Evolutionary conservation across 2,113 vertebrate genomes (phyloP), one percentile per base, ranked within the genome.

Genomic region (Nettapus auritus): DNA sequence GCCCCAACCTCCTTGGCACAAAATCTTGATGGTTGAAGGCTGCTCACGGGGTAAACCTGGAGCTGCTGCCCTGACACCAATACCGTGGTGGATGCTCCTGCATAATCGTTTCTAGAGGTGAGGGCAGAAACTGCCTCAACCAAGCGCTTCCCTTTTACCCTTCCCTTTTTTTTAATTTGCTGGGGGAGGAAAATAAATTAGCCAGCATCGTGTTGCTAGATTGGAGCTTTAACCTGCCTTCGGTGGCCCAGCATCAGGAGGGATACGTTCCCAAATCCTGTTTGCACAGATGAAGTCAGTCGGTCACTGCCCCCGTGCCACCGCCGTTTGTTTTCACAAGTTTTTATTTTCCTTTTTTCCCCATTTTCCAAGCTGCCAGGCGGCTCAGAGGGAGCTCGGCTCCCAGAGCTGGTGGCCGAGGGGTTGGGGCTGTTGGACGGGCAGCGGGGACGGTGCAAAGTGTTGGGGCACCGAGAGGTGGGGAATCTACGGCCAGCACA

Each of bases 271-370:
- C 92, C 94, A 89, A 70, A 40, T 6, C 1, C 48, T 90, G 86
- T 96, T 96, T 96, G 95, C 77, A 93, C 88, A 93, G 93, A 95
- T 76, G 90, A 95, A 90, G 86, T 11, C 8, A 82, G 28, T 17
- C 13, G 83, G 48, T 11, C 11, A 63, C 31, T 82, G n/a, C 40
- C 26, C 34, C 34, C 1, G 0, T 2, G 13, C 76, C 1, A 5
- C 82, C 4, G 40, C 70, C 1, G 0, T 86, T 93, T 90, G 34
- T 95, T 96, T 96, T 64, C 57, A 42, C 25, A 90, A 88, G 66
- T 21, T 86, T 94, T 95, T 94, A 56, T 86, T 94, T 91, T 93
- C 93, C 90, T 88, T 60, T 75, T 57, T n/a, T 77, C 23, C 14
- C 0, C 2, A 56, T 74, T 63, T 80, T 88, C 71, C 59, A 81